phyloP scores from a whole-genome alignment of 2,113 vertebrate genomes.

The Oreochromis niloticus region DNA sequence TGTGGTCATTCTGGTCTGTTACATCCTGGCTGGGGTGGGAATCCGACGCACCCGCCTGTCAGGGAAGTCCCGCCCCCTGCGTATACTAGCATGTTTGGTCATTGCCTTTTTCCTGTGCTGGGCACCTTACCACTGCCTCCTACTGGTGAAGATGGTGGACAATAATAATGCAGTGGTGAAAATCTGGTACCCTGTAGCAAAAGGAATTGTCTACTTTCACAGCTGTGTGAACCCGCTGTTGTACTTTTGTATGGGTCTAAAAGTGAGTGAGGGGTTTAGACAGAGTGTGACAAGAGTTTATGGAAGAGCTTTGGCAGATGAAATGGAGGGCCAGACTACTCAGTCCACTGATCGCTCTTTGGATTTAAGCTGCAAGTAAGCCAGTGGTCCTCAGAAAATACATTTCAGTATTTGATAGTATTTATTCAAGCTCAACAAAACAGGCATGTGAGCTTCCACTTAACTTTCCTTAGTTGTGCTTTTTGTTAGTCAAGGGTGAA shows the following conservation, averaged over 20 bases:
- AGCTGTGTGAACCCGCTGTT: accelerated
- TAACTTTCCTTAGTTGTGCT: not conserved
- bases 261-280: not conserved
- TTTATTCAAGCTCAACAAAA: not conserved
- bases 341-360: constrained; percentile 21
- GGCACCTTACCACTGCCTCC: no score
- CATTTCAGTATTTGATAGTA: not conserved
- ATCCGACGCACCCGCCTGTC: not conserved
- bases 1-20: not conserved
- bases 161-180: no score
- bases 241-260: not conserved
- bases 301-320: not conserved
- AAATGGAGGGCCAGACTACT: not conserved
- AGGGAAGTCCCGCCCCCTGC: not conserved
- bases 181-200: not conserved
- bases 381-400: not conserved
- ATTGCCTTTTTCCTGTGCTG: not conserved
- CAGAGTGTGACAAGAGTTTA: not conserved
- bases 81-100: not conserved
- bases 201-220: not conserved
- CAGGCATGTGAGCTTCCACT: not conserved
- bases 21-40: not conserved
- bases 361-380: constrained; percentile 4
- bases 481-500: not conserved
- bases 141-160: no score